Evolutionary conservation across 2,797 vertebrate species (phyloP).

Genomic region (Sebastes oblongus): DNA sequence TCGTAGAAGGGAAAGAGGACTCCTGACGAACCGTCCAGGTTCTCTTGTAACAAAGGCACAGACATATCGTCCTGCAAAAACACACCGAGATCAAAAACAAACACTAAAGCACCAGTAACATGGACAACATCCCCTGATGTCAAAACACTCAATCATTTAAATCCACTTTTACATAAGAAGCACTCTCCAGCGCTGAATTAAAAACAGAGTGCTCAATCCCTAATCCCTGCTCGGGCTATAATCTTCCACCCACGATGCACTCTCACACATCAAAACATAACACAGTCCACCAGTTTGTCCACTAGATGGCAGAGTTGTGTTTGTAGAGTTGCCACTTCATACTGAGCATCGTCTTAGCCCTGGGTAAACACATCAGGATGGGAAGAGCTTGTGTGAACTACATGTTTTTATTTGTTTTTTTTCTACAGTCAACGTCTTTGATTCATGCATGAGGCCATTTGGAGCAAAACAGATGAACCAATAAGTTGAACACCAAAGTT

Average conservation of each 20-base stretch:
- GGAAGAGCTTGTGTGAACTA: neutral
- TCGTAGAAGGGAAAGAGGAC: constrained; percentile 96
- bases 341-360: neutral
- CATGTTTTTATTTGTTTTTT: neutral
- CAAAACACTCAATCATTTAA: constrained; percentile 36
- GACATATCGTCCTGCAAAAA: constrained; percentile 89
- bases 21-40: constrained; percentile 93
- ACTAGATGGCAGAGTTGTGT: constrained; percentile 69
- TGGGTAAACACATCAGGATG: neutral
- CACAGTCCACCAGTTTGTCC: constrained; percentile 35
- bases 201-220: constrained; percentile 53
- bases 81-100: constrained; percentile 9
- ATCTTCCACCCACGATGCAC: constrained; percentile 51
- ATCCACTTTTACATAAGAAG: constrained; percentile 42
- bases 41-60: constrained; percentile 90
- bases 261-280: constrained; percentile 12
- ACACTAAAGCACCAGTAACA: neutral
- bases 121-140: neutral
- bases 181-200: constrained; percentile 37
- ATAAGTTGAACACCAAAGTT: neutral
- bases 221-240: constrained; percentile 60
- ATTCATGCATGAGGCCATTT: neutral
- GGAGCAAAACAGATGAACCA: neutral
- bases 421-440: neutral
- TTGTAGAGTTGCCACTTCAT: neutral